Conservation (phyloP, 2,113 vertebrate genomes). For the Rutilus rutilus region DNA sequence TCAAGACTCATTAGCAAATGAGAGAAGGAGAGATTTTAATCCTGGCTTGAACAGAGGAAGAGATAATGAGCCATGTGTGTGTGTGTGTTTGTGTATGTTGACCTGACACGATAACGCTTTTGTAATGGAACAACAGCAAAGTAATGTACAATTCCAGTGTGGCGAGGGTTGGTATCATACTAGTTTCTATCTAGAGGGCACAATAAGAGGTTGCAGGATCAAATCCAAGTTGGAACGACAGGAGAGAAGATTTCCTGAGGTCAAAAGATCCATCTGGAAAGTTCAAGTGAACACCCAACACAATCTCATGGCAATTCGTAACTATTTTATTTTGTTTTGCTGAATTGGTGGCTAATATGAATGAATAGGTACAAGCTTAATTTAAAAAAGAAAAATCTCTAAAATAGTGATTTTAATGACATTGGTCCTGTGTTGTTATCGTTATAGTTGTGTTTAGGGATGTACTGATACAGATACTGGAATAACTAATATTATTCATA, state of each 20-base stretch:
- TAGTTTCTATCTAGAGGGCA: background rate
- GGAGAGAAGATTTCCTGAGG: too few species aligned
- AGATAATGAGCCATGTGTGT: background rate
- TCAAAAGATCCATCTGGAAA: too few species aligned
- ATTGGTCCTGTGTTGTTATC: too few species aligned
- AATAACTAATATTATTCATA: too few species aligned
- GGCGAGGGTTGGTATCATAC: background rate
- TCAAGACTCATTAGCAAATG: conserved; percentile 11
- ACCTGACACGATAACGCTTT: background rate
- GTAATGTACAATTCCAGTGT: background rate
- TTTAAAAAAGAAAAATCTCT: too few species aligned
- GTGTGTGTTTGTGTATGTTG: background rate
- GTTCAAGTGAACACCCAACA: background rate
- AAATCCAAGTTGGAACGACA: background rate
- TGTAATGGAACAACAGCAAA: background rate
- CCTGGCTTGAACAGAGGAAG: background rate
- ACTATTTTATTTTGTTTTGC: background rate
- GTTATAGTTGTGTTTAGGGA: too few species aligned
- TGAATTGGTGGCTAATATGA: background rate
- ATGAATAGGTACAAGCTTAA: too few species aligned
- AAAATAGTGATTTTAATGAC: too few species aligned
- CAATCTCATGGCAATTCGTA: background rate
- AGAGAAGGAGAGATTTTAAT: conserved; percentile 5
- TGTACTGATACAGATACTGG: too few species aligned
- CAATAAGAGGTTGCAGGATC: background rate